These are phyloP conservation scores for Eilema depressum DNA, from an alignment of 2,888 invertebrate genomes.

Conservation along the genomic window DNA sequence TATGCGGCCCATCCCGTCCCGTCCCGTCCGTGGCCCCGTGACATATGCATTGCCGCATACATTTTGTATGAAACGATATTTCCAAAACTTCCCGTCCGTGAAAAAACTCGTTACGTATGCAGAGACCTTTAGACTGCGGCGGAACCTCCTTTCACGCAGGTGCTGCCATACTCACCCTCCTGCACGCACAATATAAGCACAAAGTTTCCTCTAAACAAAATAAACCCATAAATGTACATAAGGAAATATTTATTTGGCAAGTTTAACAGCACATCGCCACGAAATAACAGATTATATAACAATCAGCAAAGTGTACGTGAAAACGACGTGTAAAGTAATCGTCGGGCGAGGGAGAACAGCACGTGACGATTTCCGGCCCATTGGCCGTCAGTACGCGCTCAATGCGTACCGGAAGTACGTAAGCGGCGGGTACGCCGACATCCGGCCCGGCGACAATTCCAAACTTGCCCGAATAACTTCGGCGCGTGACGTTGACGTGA, in stretches of 20 bases:
- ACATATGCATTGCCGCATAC: too few relatives aligned
- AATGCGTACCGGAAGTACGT: constrained; percentile 47
- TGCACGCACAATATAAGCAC: neutral
- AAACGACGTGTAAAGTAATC: constrained; percentile 39
- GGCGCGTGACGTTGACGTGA: constrained; percentile 34
- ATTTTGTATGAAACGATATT: too few relatives aligned
- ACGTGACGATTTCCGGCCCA: constrained; percentile 57
- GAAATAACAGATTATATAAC: constrained; percentile 12
- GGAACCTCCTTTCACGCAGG: too few relatives aligned
- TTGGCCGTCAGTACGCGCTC: constrained; percentile 41
- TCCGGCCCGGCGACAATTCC: constrained; percentile 50
- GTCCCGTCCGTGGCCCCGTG: too few relatives aligned
- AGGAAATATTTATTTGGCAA: constrained; percentile 1
- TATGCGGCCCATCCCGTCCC: too few relatives aligned
- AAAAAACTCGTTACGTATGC: too few relatives aligned
- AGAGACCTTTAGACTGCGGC: too few relatives aligned
- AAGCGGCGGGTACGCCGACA: constrained; percentile 43
- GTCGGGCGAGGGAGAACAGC: constrained; percentile 37
- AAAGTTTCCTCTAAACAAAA: neutral
- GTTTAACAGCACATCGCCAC: neutral
- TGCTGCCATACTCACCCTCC: too few relatives aligned
- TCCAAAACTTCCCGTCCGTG: too few relatives aligned
- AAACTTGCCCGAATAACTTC: constrained; percentile 47
- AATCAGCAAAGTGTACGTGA: constrained; percentile 29
- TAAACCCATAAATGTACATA: neutral